Conservation (phyloP, 2,113 vertebrate species). For the Nothoprocta perdicaria region DNA sequence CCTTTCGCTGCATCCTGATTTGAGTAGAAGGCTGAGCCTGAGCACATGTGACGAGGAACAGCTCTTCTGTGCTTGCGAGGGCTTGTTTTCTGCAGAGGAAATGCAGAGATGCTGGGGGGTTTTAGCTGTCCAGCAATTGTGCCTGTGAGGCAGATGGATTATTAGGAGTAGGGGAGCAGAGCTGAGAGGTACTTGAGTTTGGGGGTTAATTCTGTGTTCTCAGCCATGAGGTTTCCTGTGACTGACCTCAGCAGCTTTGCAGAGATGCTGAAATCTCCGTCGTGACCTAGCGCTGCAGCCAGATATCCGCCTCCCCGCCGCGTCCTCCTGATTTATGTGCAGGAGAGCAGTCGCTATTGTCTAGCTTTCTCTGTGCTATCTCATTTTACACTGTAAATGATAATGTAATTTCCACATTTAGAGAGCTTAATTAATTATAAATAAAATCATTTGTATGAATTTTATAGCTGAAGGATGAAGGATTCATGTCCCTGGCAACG, state of each 20-base stretch:
- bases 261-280: not conserved
- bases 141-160: not conserved
- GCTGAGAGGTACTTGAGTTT: not conserved
- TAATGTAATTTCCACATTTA: conserved; percentile 50
- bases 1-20: conserved; percentile 26
- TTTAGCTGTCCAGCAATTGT: not conserved
- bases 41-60: rapidly evolving
- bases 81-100: not conserved
- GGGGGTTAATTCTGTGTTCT: not conserved
- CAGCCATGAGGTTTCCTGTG: not conserved
- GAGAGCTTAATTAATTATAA: conserved; percentile 36
- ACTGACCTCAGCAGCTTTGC: not conserved
- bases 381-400: not conserved
- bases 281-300: not conserved
- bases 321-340: not conserved
- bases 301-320: not conserved
- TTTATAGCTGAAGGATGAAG: not conserved
- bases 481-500: not conserved
- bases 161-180: not conserved
- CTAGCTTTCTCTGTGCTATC: not conserved
- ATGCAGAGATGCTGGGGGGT: rapidly evolving
- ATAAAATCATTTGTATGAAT: conserved; percentile 11
- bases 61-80: not conserved
- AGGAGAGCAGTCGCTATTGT: not conserved
- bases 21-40: conserved; percentile 54